phyloP scores from a whole-genome alignment of 2,888 invertebrate species.

The Spilarctia lutea region DNA sequence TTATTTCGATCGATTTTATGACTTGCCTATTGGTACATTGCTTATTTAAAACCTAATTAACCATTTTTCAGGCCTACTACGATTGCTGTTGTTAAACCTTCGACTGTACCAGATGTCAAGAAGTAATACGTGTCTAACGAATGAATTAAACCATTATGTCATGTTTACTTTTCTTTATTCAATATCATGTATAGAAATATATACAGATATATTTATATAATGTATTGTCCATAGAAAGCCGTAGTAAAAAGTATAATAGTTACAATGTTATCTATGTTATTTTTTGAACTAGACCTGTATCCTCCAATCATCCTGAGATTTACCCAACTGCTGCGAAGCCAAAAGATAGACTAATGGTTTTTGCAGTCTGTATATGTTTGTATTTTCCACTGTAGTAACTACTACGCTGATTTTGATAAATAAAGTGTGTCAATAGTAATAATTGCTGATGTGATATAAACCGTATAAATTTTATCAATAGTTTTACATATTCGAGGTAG shows the following conservation, averaged over 20 bases:
- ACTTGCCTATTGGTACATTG: not conserved
- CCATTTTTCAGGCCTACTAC: constrained; percentile 7
- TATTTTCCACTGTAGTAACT: no score
- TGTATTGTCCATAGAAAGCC: constrained; percentile 1
- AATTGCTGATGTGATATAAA: no score
- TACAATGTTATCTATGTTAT: not conserved
- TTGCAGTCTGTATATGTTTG: no score
- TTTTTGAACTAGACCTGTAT: not conserved
- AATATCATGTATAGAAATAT: constrained; percentile 27
- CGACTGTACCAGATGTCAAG: not conserved
- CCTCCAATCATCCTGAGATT: no score
- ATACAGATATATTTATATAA: constrained; percentile 32
- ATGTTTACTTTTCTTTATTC: not conserved
- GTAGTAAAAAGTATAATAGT: constrained; percentile 6
- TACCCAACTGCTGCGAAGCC: no score
- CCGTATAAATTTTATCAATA: no score
- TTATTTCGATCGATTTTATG: not conserved
- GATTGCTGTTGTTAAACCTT: not conserved
- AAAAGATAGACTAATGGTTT: no score
- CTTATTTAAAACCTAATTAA: not conserved
- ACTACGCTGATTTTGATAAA: no score
- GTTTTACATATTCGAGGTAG: no score
- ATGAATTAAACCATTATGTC: not conserved
- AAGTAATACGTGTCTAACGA: not conserved
- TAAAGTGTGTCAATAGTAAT: no score